Conservation (phyloP, 1,140 invertebrate species). For the Eriocheir sinensis region DNA sequence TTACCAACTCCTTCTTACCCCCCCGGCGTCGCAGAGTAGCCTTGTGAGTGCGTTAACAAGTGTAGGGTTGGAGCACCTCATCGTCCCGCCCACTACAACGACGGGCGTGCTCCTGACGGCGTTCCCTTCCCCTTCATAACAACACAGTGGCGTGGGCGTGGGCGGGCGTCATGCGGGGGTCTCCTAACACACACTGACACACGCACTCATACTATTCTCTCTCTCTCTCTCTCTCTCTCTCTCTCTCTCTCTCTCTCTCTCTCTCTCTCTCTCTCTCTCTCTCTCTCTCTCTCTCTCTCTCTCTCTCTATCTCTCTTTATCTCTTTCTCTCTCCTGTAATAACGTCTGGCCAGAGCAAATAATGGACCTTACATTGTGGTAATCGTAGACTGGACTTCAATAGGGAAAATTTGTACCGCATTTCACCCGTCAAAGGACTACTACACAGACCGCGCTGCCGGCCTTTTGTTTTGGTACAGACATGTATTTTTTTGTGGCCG, state of each 20-base stretch:
- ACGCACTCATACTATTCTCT: neutral
- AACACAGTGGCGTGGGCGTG: neutral
- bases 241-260: slow-evolving; percentile 24
- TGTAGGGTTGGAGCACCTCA: neutral
- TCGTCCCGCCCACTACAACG: neutral
- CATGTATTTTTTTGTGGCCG: neutral
- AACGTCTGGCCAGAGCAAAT: too few relatives aligned
- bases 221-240: slow-evolving; percentile 44
- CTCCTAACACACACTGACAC: neutral
- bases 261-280: slow-evolving; percentile 34
- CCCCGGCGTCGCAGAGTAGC: neutral
- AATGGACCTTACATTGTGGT: neutral
- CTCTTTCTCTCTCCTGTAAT: neutral
- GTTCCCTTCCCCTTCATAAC: neutral
- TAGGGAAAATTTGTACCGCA: neutral
- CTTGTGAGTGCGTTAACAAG: neutral
- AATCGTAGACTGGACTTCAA: neutral
- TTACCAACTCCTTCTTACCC: neutral
- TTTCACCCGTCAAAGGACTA: neutral
- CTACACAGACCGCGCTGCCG: neutral
- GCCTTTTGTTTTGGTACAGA: neutral
- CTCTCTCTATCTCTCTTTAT: neutral
- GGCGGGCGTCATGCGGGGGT: neutral
- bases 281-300: slow-evolving; percentile 49
- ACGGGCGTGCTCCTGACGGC: neutral